phyloP scores from a whole-genome alignment of 2,113 vertebrate species.

The Nymphicus hollandicus region DNA sequence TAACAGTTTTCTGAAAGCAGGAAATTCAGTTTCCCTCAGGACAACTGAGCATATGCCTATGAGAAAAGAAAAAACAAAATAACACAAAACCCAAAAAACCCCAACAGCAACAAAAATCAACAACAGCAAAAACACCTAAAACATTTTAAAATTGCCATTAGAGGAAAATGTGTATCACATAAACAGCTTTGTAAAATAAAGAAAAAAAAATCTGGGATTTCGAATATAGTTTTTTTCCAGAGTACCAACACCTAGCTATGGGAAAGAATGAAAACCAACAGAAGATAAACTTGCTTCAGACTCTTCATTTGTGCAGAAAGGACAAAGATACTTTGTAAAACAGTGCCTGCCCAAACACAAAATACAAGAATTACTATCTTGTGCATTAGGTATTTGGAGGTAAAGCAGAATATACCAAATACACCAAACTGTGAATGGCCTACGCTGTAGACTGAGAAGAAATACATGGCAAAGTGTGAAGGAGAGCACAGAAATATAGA shows the following conservation, averaged over 20 bases:
- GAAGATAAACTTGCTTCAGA: not conserved
- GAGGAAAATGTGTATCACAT: not conserved
- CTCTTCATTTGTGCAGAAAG: not conserved
- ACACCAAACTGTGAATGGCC: not conserved
- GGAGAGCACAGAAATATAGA: not conserved
- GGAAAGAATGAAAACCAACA: not conserved
- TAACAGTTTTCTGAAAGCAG: not conserved
- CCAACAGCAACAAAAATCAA: not conserved
- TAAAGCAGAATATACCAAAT: not conserved
- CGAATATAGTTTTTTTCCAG: not conserved
- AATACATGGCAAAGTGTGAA: not conserved
- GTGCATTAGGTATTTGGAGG: not conserved
- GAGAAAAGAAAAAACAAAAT: not conserved
- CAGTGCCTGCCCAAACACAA: not conserved
- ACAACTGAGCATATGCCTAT: not conserved
- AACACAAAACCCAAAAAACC: not conserved
- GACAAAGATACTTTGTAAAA: not conserved
- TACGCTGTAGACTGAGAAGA: not conserved
- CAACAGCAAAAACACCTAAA: not conserved
- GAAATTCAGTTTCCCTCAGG: not conserved
- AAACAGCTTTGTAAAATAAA: not conserved
- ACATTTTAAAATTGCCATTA: not conserved
- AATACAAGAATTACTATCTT: not conserved
- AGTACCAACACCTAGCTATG: not conserved
- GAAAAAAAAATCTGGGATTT: not conserved